phyloP scores from a whole-genome alignment of 2,113 vertebrate genomes.

The Eolophus roseicapilla region DNA sequence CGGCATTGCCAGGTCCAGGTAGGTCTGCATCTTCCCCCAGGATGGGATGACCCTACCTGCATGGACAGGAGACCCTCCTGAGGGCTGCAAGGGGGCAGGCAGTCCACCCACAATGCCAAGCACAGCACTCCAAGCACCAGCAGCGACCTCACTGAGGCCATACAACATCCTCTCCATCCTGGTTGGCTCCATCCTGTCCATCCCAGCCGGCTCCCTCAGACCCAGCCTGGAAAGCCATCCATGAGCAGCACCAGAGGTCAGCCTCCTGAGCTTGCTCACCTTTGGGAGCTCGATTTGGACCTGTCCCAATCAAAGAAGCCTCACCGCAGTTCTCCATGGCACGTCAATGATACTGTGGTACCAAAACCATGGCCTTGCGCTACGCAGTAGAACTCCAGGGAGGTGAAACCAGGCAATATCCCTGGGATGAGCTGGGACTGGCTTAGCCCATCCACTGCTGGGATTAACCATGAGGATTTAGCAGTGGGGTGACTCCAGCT shows the following conservation, averaged over 20 bases:
- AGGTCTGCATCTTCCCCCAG: background rate
- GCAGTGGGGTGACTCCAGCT: background rate
- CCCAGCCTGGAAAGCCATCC: background rate
- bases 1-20: fast-evolving
- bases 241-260: background rate
- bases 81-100: background rate
- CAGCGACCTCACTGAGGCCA: fast-evolving
- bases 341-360: background rate
- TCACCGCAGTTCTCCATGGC: fast-evolving
- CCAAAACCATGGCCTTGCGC: background rate
- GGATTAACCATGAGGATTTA: background rate
- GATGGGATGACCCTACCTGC: background rate
- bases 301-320: background rate
- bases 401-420: background rate
- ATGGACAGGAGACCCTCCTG: background rate
- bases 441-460: background rate
- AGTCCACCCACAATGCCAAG: background rate
- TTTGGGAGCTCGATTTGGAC: background rate
- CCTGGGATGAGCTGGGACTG: background rate
- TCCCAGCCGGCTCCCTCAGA: background rate
- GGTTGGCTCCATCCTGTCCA: background rate
- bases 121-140: background rate
- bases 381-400: background rate
- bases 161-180: background rate
- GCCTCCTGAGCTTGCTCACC: background rate